A percentile compares a stretch with the other conserved stretches of the same genome.
Conservation (phyloP, 2,888 invertebrate species). For the Ichneumoninae sp. region DNA sequence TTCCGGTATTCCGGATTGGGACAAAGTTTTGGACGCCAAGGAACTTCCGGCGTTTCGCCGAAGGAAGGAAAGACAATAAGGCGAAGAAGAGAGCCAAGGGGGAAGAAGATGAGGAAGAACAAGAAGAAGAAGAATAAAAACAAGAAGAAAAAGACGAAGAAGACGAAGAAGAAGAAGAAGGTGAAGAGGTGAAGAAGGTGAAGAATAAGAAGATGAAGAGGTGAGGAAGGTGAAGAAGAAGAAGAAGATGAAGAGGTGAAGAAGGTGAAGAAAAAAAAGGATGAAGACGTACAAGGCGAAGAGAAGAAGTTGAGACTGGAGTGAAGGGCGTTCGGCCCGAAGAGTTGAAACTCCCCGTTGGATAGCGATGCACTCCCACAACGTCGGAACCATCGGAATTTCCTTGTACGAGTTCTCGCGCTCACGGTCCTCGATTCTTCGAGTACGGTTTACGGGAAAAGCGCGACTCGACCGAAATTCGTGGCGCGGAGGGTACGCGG, state of each 20-base stretch:
- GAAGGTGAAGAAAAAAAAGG: slow-evolving; percentile 4
- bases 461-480: neutral
- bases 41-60: slow-evolving; percentile 26
- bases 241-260: neutral
- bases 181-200: neutral
- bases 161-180: neutral
- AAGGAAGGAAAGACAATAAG: neutral
- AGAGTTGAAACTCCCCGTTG: slow-evolving; percentile 8
- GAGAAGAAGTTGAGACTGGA: slow-evolving; percentile 1
- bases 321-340: slow-evolving; percentile 5
- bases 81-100: neutral
- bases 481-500: neutral
- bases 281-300: neutral
- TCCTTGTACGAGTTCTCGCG: slow-evolving; percentile 41
- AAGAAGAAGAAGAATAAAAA: neutral
- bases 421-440: slow-evolving; percentile 40
- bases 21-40: slow-evolving; percentile 18
- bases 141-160: neutral
- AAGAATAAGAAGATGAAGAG: neutral
- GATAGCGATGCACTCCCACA: slow-evolving; percentile 12
- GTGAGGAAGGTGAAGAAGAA: neutral
- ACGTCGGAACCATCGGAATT: slow-evolving; percentile 45
- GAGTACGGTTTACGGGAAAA: neutral
- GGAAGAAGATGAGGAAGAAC: neutral
- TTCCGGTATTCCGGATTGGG: slow-evolving; percentile 11